Evolutionary conservation across 2,888 invertebrate genomes (phyloP).

Genomic region (Eristalinus sepulchralis): DNA sequence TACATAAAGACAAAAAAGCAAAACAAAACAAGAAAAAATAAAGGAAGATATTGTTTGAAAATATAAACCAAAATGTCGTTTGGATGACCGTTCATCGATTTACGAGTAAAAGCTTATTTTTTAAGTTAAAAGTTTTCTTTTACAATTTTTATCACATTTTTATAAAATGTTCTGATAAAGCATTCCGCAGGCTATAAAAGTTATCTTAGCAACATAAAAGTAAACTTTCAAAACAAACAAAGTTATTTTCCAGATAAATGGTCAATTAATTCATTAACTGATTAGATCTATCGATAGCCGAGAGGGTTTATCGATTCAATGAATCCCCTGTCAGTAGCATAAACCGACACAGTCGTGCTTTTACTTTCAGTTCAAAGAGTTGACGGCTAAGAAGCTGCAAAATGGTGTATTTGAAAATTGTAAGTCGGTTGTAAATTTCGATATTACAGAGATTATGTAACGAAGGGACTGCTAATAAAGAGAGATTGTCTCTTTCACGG

Average conservation of each 20-base stretch:
- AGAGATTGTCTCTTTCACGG: no score
- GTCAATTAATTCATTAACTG: conserved; percentile 1
- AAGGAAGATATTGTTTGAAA: conserved; percentile 52
- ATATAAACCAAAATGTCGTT: neutral
- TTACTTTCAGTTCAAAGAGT: neutral
- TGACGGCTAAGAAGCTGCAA: neutral
- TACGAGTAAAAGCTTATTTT: no score
- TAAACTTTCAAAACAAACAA: neutral
- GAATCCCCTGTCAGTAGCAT: neutral
- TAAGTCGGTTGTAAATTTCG: neutral
- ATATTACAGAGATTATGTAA: neutral
- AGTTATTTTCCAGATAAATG: conserved; percentile 9
- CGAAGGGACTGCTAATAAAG: neutral
- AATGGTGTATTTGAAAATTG: conserved; percentile 9
- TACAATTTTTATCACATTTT: neutral
- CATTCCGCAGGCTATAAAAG: neutral
- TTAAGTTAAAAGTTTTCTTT: no score
- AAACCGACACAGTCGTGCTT: neutral
- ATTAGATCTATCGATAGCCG: conserved; percentile 1
- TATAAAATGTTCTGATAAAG: neutral
- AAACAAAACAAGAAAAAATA: conserved; percentile 1
- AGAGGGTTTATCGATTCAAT: neutral
- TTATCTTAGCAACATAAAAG: neutral
- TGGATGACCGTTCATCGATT: neutral
- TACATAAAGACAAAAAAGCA: conserved; percentile 16